phyloP scores from a whole-genome alignment of 1,140 invertebrate genomes.

The Drosophila ogumai region DNA sequence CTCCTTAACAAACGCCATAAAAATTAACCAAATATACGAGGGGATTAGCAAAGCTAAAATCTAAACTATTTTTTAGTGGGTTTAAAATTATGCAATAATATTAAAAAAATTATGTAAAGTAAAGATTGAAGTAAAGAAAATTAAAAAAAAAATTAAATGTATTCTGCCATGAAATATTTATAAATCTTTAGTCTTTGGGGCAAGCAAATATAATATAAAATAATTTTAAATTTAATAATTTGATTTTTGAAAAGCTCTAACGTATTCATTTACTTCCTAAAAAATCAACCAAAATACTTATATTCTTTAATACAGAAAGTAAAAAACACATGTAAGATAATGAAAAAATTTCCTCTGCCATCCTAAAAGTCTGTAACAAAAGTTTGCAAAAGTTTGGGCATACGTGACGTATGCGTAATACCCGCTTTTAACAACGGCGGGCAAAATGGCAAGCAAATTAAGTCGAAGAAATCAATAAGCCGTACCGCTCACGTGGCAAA shows the following conservation, averaged over 20 bases:
- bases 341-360: background rate
- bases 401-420: slow-evolving; percentile 38
- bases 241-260: background rate
- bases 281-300: accelerated
- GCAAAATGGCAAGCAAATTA: slow-evolving; percentile 59
- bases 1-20: slow-evolving; percentile 9
- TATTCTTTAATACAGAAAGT: background rate
- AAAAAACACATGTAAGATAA: background rate
- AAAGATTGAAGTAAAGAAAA: background rate
- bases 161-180: no score
- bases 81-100: background rate
- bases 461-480: slow-evolving; percentile 62
- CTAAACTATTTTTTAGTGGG: background rate
- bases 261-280: no score
- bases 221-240: background rate
- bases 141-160: no score
- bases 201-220: background rate
- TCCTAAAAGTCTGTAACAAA: slow-evolving; percentile 54
- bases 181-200: no score
- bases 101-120: background rate
- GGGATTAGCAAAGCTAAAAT: background rate
- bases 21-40: slow-evolving; percentile 27
- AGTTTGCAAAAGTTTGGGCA: background rate
- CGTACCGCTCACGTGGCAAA: slow-evolving; percentile 18
- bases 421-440: background rate